Conservation (phyloP, 2,113 vertebrate species). For the Jaculus jaculus region DNA sequence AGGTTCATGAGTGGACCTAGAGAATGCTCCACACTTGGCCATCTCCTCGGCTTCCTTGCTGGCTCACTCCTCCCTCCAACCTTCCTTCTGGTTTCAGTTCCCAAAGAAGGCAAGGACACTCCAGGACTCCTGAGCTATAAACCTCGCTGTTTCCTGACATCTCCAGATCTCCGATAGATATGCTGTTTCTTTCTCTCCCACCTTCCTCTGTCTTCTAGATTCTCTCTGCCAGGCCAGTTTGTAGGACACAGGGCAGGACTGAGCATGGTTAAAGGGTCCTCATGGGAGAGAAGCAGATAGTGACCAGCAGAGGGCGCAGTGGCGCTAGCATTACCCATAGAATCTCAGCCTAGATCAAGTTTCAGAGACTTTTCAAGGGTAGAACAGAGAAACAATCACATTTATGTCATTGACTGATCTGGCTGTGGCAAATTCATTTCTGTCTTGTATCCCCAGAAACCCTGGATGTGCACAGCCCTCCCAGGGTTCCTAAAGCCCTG, state of each 20-base stretch:
- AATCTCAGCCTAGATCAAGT: neutral
- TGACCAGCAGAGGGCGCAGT: neutral
- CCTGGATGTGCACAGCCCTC: too few relatives aligned
- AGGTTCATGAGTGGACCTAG: neutral
- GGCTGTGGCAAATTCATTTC: neutral
- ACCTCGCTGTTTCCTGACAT: neutral
- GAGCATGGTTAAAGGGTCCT: neutral
- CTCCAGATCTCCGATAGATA: neutral
- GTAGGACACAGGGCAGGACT: neutral
- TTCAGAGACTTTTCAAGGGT: neutral
- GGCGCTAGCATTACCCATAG: neutral
- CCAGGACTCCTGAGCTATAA: neutral
- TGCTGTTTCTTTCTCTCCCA: neutral
- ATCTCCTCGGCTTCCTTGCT: neutral
- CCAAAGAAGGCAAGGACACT: too few relatives aligned
- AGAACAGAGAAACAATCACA: too few relatives aligned
- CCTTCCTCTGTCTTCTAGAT: neutral
- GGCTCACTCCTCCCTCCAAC: neutral
- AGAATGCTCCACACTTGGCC: neutral
- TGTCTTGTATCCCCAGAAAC: neutral
- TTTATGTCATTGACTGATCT: too few relatives aligned
- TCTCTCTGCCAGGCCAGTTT: neutral
- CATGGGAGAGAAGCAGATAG: neutral
- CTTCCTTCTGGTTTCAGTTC: too few relatives aligned
- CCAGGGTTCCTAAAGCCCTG: too few relatives aligned